Evolutionary conservation across 2,113 vertebrate species (phyloP).

Genomic region (Phoenicopterus ruber): DNA sequence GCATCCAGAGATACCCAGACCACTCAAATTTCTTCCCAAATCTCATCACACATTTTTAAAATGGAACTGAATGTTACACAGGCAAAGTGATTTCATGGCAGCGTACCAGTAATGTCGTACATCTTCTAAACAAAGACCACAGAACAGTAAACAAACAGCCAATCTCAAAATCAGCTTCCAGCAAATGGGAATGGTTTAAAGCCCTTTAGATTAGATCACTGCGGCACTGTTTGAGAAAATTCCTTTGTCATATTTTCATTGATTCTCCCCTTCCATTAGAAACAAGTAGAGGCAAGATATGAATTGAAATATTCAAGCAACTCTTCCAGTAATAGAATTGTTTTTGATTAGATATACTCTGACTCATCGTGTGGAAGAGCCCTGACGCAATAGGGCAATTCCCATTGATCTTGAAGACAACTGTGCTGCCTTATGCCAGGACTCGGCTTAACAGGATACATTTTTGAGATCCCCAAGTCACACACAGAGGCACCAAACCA

Average conservation of each 20-base stretch:
- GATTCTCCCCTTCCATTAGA: slow-evolving; percentile 52
- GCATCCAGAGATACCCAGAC: not conserved
- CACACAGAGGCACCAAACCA: not conserved
- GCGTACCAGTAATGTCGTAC: not conserved
- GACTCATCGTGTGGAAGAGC: slow-evolving; percentile 53
- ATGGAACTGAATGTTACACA: not conserved
- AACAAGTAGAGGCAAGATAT: slow-evolving; percentile 45
- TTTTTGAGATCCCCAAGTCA: not conserved
- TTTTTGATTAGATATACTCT: slow-evolving; percentile 39
- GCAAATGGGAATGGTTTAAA: slow-evolving; percentile 17
- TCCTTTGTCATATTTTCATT: slow-evolving; percentile 41
- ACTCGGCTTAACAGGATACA: not conserved
- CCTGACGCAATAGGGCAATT: slow-evolving; percentile 62
- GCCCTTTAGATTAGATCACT: not conserved
- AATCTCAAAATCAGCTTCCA: slow-evolving; percentile 27
- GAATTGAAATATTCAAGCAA: slow-evolving; percentile 38
- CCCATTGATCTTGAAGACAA: slow-evolving; percentile 46
- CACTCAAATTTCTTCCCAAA: not conserved
- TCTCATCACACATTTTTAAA: not conserved
- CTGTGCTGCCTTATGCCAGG: not conserved
- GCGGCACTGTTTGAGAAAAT: not conserved
- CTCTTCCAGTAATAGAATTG: slow-evolving; percentile 61
- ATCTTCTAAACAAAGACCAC: slow-evolving; percentile 3
- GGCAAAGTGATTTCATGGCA: slow-evolving; percentile 23
- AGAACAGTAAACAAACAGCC: slow-evolving; percentile 13